These are phyloP conservation scores for Bombus pyrosoma DNA, from an alignment of 1,140 invertebrate species.

Conservation along the genomic window DNA sequence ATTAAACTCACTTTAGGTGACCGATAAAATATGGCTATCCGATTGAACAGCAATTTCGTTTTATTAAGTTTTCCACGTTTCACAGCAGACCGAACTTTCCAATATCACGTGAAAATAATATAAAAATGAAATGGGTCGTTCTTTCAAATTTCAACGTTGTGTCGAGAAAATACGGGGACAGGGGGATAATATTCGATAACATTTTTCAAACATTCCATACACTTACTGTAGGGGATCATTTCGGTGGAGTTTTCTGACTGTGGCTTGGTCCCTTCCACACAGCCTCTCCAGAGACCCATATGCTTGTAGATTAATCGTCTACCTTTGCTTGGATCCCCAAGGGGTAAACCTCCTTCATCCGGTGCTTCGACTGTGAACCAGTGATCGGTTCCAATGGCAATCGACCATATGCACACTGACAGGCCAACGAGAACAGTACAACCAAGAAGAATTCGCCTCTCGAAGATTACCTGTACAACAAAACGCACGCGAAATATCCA, in stretches of 20 bases:
- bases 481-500: not conserved
- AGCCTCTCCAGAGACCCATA: slow-evolving; percentile 88
- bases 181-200: too few species aligned
- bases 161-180: not conserved
- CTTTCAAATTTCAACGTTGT: too few species aligned
- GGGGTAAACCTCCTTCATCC: slow-evolving; percentile 62
- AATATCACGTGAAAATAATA: too few species aligned
- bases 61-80: too few species aligned
- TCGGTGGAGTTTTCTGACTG: slow-evolving; percentile 58
- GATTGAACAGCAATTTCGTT: too few species aligned
- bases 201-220: not conserved
- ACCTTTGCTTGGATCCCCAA: slow-evolving; percentile 65
- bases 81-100: too few species aligned
- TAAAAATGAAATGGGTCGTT: too few species aligned
- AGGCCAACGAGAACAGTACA: slow-evolving; percentile 87
- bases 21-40: too few species aligned
- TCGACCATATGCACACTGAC: slow-evolving; percentile 87
- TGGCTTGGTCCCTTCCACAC: slow-evolving; percentile 77
- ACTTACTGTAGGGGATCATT: slow-evolving; percentile 68
- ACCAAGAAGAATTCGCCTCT: slow-evolving; percentile 87
- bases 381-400: slow-evolving; percentile 88
- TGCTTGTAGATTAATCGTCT: slow-evolving; percentile 81
- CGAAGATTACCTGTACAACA: slow-evolving; percentile 84
- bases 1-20: too few species aligned
- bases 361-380: slow-evolving; percentile 87